phyloP scores from a whole-genome alignment of 1,140 invertebrate species.

The Drosophila erecta region DNA sequence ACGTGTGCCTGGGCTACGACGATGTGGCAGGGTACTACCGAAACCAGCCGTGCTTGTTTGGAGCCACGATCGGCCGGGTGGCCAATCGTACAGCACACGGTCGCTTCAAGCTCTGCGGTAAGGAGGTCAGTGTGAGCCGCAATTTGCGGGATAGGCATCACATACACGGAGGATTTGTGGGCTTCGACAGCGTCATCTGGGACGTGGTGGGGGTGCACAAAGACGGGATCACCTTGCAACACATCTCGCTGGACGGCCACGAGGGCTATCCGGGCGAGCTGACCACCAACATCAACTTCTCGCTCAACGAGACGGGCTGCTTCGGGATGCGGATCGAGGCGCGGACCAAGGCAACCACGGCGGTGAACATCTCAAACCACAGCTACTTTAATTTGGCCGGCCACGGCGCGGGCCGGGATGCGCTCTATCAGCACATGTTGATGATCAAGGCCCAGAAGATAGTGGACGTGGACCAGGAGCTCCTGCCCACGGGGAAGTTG shows the following conservation, averaged over 20 bases:
- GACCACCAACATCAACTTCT: constrained; percentile 89
- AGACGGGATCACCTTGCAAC: constrained; percentile 86
- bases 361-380: constrained; percentile 96
- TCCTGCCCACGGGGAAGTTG: constrained; percentile 92
- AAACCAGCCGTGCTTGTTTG: constrained; percentile 90
- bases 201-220: constrained; percentile 75
- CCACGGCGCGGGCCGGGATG: constrained; percentile 86
- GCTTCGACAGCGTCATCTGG: constrained; percentile 94
- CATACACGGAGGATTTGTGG: constrained; percentile 93
- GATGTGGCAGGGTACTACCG: constrained; percentile 87
- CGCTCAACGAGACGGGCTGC: constrained; percentile 89
- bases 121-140: constrained; percentile 88
- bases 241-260: constrained; percentile 91
- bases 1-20: constrained; percentile 92
- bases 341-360: constrained; percentile 90
- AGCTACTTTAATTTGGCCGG: constrained; percentile 97
- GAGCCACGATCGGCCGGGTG: constrained; percentile 93
- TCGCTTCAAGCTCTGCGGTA: constrained; percentile 88
- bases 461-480: constrained; percentile 89
- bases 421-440: constrained; percentile 90
- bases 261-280: constrained; percentile 94
- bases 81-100: constrained; percentile 92
- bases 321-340: constrained; percentile 91
- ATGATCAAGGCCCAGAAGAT: constrained; percentile 90
- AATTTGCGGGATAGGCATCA: constrained; percentile 90